Conservation (phyloP, 1,140 invertebrate genomes). For the Drosophila santomea region DNA sequence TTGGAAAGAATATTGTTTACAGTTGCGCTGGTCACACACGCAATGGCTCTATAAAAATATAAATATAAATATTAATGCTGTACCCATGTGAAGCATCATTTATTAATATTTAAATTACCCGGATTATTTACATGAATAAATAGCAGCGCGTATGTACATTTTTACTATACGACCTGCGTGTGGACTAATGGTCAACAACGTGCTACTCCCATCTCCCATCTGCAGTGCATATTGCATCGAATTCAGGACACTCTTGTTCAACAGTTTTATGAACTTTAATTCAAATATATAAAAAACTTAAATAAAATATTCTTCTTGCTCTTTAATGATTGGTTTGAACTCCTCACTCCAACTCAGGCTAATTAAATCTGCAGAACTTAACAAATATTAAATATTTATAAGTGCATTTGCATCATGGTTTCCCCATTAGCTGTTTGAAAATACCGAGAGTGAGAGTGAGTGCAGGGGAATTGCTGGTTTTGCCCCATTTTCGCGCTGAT, state of each 20-base stretch:
- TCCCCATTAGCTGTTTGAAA: too few relatives aligned
- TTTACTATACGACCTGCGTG: not conserved
- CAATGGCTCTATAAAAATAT: too few relatives aligned
- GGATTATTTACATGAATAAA: conserved; percentile 3
- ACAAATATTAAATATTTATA: too few relatives aligned
- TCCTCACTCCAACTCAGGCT: too few relatives aligned
- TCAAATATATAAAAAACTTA: not conserved
- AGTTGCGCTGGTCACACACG: not conserved
- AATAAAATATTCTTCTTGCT: not conserved
- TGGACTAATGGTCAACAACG: not conserved
- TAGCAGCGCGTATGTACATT: not conserved
- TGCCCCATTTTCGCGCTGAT: not conserved
- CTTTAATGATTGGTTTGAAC: too few relatives aligned
- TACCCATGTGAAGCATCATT: not conserved
- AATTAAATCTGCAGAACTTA: too few relatives aligned
- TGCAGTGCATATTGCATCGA: not conserved
- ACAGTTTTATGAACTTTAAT: not conserved
- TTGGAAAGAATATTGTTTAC: too few relatives aligned
- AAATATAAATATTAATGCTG: not conserved
- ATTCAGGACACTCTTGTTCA: not conserved
- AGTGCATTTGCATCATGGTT: not conserved
- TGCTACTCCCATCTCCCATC: not conserved
- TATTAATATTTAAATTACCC: conserved; percentile 5
- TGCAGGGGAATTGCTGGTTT: not conserved
- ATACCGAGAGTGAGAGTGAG: not conserved